Evolutionary conservation across 2,888 invertebrate species (phyloP).

Genomic region (Acrobasis consociella): DNA sequence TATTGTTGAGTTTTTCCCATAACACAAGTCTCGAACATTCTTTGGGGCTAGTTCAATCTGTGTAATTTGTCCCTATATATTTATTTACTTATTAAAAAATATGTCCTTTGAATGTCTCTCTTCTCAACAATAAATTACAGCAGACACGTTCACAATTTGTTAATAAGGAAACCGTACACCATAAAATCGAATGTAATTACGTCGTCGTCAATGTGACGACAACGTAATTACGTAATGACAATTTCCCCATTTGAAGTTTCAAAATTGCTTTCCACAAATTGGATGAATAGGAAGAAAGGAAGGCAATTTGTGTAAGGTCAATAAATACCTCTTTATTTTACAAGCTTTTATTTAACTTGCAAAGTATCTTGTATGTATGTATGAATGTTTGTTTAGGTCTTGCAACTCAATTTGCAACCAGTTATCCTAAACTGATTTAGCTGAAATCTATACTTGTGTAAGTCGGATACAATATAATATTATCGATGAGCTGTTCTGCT

Average conservation of each 20-base stretch:
- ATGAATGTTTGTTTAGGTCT: no score
- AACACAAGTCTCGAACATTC: no score
- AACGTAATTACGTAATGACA: constrained; percentile 5
- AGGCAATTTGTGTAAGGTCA: background rate
- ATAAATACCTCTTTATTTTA: background rate
- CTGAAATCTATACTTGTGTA: no score
- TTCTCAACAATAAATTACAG: background rate
- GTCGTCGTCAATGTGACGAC: background rate
- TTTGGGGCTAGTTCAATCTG: no score
- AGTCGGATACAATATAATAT: no score
- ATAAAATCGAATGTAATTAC: constrained; percentile 5
- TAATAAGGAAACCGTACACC: constrained; percentile 3
- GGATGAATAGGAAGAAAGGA: constrained; percentile 1
- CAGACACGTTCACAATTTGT: background rate
- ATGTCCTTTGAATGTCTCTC: no score
- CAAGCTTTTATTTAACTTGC: no score
- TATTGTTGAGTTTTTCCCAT: no score
- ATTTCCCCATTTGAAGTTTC: constrained; percentile 6
- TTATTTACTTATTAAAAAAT: background rate
- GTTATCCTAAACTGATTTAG: no score
- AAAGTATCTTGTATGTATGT: no score
- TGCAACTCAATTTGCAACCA: no score
- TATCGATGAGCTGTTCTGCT: no score
- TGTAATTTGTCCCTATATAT: background rate
- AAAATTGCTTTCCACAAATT: background rate